Conservation (phyloP, 2,888 invertebrate species). For the Alitta virens region DNA sequence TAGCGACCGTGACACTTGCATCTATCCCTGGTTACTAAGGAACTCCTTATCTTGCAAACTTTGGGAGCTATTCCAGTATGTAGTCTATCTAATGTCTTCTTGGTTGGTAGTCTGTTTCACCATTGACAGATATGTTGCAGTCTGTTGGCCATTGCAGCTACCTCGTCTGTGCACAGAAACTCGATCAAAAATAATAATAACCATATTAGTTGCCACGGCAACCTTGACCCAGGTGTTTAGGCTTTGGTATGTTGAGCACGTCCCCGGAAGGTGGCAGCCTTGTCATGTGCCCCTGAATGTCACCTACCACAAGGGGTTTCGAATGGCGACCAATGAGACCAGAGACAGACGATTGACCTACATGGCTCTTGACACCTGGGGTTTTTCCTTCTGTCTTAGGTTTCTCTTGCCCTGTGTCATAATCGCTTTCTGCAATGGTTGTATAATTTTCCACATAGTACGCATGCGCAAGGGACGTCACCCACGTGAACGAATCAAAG, state of each 20-base stretch:
- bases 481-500: constrained; percentile 5
- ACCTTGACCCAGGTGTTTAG: constrained; percentile 19
- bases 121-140: constrained; percentile 24
- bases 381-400: constrained; percentile 19
- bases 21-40: not conserved
- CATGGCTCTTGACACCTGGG: constrained; percentile 15
- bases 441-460: constrained; percentile 24
- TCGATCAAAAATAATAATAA: constrained; percentile 11
- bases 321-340: no score
- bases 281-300: constrained; percentile 15
- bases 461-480: constrained; percentile 16
- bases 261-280: not conserved
- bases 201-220: constrained; percentile 6
- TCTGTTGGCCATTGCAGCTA: constrained; percentile 22
- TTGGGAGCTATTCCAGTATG: constrained; percentile 19
- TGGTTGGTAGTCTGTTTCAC: constrained; percentile 28
- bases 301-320: no score
- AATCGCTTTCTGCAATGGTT: constrained; percentile 19
- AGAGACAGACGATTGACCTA: constrained; percentile 11
- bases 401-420: constrained; percentile 22
- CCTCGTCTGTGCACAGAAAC: constrained; percentile 19
- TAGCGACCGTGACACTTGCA: not conserved
- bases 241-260: constrained; percentile 3
- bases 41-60: constrained; percentile 20
- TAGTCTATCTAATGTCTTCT: constrained; percentile 22